A percentile compares a stretch with the other conserved stretches of the same genome.
Conservation (phyloP, 2,888 invertebrate species). For the Chouioia cunea region DNA sequence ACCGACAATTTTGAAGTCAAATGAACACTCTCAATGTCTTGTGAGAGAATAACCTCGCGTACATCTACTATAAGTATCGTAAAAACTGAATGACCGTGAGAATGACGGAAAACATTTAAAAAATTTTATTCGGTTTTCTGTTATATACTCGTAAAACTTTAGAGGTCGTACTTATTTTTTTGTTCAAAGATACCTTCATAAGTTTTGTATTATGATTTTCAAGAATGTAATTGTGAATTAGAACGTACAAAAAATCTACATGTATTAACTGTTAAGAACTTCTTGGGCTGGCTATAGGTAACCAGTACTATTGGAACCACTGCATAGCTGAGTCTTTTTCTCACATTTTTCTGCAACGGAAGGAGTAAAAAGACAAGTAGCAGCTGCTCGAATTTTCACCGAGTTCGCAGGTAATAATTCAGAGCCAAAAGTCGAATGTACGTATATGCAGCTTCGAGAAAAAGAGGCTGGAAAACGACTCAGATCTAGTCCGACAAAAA, state of each 20-base stretch:
- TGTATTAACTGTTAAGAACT: slow-evolving; percentile 21
- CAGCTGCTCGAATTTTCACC: slow-evolving; percentile 44
- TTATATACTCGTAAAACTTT: too few relatives aligned
- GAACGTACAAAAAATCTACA: slow-evolving; percentile 19
- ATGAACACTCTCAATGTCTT: slow-evolving; percentile 5
- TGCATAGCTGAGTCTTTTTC: slow-evolving; percentile 11
- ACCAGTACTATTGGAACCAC: slow-evolving; percentile 9
- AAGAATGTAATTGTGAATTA: neutral
- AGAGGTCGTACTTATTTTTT: too few relatives aligned
- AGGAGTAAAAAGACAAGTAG: slow-evolving; percentile 18
- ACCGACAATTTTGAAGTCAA: slow-evolving; percentile 12
- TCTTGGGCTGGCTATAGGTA: slow-evolving; percentile 10
- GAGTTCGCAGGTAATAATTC: slow-evolving; percentile 47
- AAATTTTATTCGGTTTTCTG: too few relatives aligned
- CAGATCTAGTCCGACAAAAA: slow-evolving; percentile 33
- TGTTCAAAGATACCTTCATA: too few relatives aligned
- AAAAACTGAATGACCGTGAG: too few relatives aligned
- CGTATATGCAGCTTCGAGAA: neutral
- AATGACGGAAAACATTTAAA: too few relatives aligned
- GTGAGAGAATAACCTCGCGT: too few relatives aligned
- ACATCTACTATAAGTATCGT: too few relatives aligned
- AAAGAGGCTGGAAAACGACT: slow-evolving; percentile 13
- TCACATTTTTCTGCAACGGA: neutral
- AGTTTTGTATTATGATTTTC: too few relatives aligned
- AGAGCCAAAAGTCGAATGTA: slow-evolving; percentile 37